Percentiles rank a stretch among this genome's conserved stretches.
These are phyloP conservation scores for Sorex fumeus DNA, from an alignment of 2,113 vertebrate genomes.

Conservation along the genomic window DNA sequence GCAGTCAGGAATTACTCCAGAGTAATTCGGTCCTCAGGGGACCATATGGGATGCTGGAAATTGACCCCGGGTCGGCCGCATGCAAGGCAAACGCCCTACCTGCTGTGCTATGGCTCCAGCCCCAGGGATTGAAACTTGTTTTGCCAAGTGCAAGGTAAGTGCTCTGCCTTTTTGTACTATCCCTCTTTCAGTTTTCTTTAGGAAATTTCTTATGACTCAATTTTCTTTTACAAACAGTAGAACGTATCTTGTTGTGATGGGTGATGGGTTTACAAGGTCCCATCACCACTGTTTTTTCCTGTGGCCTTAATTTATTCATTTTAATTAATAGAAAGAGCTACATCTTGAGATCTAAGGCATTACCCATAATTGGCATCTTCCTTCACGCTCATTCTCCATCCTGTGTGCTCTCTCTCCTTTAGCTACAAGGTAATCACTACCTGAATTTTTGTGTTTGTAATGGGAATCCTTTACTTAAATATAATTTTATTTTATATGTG, in stretches of 20 bases:
- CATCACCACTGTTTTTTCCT: neutral
- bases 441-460: conserved; percentile 25
- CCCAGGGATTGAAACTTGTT: too few species aligned
- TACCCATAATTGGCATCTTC: neutral
- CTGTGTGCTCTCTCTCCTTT: neutral
- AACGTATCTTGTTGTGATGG: too few species aligned
- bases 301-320: neutral
- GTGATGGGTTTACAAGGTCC: neutral
- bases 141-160: too few species aligned
- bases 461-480: neutral
- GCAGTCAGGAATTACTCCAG: too few species aligned
- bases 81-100: too few species aligned
- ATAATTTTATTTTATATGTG: neutral
- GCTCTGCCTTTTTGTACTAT: too few species aligned
- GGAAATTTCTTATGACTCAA: too few species aligned
- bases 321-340: neutral
- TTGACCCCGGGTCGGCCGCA: too few species aligned
- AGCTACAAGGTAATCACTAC: neutral
- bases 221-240: neutral
- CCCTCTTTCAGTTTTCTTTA: too few species aligned
- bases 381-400: neutral
- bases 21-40: too few species aligned
- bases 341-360: neutral
- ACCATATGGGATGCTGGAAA: too few species aligned
- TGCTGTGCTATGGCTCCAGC: too few species aligned